Evolutionary conservation across 2,888 invertebrate species (phyloP), one percentile per base, ranked within the genome.

Genomic region (Geotrupes spiniger): DNA sequence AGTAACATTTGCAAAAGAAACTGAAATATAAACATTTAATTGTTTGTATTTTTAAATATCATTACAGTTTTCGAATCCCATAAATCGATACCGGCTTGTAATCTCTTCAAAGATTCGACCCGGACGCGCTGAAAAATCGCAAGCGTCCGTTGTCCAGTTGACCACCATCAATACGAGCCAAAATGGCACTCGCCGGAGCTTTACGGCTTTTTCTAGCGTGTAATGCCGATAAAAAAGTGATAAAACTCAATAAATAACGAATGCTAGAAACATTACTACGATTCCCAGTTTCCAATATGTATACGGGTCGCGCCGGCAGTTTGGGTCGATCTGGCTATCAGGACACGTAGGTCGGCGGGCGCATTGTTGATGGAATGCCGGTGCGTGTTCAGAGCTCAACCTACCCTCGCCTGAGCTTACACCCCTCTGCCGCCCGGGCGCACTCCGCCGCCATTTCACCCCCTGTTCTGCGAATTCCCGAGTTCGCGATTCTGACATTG

Each of bases 281-380:
- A 45, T 51, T 39, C 31, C 42, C 38, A 5, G 28, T 37, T 33
- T 25, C 21, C 36, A 12, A 41, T 46, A 46, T 38, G 39, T 42
- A 47, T 42, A 17, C 21, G 21, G 47, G 37, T 15, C 33, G 33
- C 6, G 21, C 21, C 6, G 14, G 31, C 12, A 33, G 33, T 12
- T 33, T 33, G 27, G 44, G 38, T 46, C 40, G 52, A 50, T 58
- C 50, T 56, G 53, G 53, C 53, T 54, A 55, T 53, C 60, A 56
- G 58, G 41, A 55, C 59, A 60, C 60, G 60, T 60, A 58, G 54
- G 53, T 51, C 49, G 49, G 54, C 52, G 54, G 53, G 54, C 56
- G 48, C 52, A 57, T 57, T 57, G 60, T 57, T 60, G 60, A 59
- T 60, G 57, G 59, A 60, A 59, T 55, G 59, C 56, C 48, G 52